A percentile compares a stretch with the other conserved stretches of the same genome.
These are phyloP conservation scores for Sanderia malayensis DNA, from an alignment of 30 jellyfish, hydroid and myxozoan genomes.

Conservation along the genomic window DNA sequence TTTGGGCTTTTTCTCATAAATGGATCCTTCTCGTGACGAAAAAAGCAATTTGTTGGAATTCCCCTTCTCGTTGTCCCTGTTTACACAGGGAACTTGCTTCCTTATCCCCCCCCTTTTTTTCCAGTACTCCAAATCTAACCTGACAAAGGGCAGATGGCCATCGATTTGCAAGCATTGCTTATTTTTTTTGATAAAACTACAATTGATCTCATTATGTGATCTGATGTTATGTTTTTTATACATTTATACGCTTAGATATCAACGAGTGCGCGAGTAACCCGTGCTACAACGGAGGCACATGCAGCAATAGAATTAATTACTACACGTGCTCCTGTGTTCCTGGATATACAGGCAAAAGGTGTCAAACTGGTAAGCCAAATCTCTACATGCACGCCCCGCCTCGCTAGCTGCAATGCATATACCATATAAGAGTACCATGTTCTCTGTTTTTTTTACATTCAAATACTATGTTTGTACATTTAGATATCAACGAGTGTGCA, in stretches of 20 bases:
- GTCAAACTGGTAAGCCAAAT: too few relatives aligned
- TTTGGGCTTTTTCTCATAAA: too few relatives aligned
- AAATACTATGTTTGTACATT: background rate
- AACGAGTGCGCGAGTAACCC: constrained; percentile 9
- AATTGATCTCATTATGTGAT: background rate
- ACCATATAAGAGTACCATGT: too few relatives aligned
- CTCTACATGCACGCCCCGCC: too few relatives aligned
- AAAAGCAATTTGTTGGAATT: too few relatives aligned
- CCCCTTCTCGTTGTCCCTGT: too few relatives aligned
- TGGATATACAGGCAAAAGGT: too few relatives aligned
- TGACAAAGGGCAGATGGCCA: background rate
- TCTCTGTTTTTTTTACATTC: too few relatives aligned
- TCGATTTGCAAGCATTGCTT: background rate
- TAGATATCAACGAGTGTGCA: constrained; percentile 2
- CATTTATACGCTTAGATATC: background rate
- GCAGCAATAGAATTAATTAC: background rate
- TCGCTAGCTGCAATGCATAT: too few relatives aligned
- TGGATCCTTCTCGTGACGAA: too few relatives aligned
- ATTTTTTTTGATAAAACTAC: background rate
- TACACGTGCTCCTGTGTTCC: too few relatives aligned
- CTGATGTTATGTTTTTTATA: background rate
- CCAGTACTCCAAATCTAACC: background rate
- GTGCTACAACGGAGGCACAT: constrained; percentile 11
- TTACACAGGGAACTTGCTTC: too few relatives aligned
- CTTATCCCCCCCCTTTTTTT: background rate